These are phyloP conservation scores for Melanotaenia trifasciata DNA, from an alignment of 2,797 vertebrate genomes.

Conservation along the genomic window DNA sequence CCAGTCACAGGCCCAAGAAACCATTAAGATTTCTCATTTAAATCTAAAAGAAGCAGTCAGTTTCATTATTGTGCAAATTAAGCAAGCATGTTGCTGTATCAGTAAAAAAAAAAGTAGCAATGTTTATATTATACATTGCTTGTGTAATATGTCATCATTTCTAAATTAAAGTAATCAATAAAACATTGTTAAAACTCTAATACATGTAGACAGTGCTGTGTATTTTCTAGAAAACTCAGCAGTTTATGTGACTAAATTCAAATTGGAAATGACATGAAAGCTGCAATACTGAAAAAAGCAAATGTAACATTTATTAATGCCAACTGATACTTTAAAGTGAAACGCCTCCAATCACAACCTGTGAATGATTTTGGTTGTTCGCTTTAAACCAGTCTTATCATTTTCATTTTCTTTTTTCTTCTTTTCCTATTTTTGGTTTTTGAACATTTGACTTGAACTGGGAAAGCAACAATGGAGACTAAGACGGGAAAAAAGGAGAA, in stretches of 20 bases:
- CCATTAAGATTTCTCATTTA: constrained; percentile 5
- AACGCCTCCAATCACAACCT: constrained; percentile 33
- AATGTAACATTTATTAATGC: constrained; percentile 25
- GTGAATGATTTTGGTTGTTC: constrained; percentile 13
- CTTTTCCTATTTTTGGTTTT: neutral
- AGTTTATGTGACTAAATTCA: neutral
- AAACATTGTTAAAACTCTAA: neutral
- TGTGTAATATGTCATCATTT: neutral
- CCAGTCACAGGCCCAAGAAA: neutral
- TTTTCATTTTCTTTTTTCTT: neutral
- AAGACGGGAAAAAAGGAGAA: neutral
- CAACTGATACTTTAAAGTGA: constrained; percentile 29
- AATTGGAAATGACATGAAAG: constrained; percentile 9
- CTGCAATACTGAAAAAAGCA: constrained; percentile 25
- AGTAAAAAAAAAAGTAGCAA: neutral
- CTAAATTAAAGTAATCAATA: neutral
- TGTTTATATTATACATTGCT: neutral
- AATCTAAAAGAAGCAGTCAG: neutral
- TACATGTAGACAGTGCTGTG: neutral
- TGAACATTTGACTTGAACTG: neutral
- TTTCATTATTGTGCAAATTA: neutral
- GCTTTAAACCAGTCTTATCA: neutral
- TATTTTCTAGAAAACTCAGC: neutral
- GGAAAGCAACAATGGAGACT: neutral
- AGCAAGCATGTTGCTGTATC: neutral